These are phyloP conservation scores for Silurus lanzhouensis DNA, from an alignment of 2,797 vertebrate genomes.

Conservation along the genomic window DNA sequence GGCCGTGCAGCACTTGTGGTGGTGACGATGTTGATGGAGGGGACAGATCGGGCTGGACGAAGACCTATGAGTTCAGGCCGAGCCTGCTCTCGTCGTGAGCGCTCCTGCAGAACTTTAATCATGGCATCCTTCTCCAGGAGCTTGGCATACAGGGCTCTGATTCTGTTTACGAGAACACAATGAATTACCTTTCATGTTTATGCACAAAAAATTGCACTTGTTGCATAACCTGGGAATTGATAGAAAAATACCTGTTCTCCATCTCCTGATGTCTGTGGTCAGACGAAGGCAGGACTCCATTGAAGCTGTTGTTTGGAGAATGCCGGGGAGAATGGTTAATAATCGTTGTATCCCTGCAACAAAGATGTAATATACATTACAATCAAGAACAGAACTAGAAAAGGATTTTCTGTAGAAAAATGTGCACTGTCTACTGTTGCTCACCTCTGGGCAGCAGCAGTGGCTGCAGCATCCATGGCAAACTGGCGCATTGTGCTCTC, in stretches of 20 bases:
- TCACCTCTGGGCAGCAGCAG: constrained; percentile 88
- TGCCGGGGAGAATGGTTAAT: constrained; percentile 93
- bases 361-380: constrained; percentile 21
- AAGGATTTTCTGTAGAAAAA: neutral
- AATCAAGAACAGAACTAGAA: neutral
- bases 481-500: constrained; percentile 98
- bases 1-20: constrained; percentile 43
- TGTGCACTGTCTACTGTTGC: neutral
- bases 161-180: constrained; percentile 67
- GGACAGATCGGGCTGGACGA: constrained; percentile 87
- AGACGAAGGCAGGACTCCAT: constrained; percentile 82
- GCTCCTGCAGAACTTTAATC: constrained; percentile 94
- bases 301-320: constrained; percentile 93
- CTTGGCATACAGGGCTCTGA: constrained; percentile 89
- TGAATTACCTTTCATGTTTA: neutral
- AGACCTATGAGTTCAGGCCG: constrained; percentile 80
- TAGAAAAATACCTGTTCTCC: constrained; percentile 85
- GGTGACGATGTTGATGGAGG: constrained; percentile 78
- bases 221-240: neutral
- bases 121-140: constrained; percentile 95
- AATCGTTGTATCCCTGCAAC: constrained; percentile 87
- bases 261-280: constrained; percentile 91
- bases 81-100: constrained; percentile 83
- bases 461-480: constrained; percentile 94
- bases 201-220: neutral